Evolutionary conservation across 1,140 invertebrate genomes (phyloP).

Genomic region (Heliconius congener): DNA sequence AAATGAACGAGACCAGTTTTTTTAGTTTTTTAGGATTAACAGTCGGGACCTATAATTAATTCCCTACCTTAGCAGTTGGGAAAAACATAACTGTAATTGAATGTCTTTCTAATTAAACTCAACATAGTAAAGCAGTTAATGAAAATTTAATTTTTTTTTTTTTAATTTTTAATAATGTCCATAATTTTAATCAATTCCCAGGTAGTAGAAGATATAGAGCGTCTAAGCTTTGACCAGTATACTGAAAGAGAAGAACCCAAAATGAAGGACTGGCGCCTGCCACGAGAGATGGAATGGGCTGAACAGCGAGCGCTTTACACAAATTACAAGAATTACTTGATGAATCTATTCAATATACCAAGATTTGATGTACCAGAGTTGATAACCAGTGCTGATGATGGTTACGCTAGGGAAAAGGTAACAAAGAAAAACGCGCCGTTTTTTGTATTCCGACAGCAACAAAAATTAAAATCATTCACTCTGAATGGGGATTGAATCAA

Average conservation of each 20-base stretch:
- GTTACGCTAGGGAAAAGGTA: constrained; percentile 56
- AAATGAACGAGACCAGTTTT: no score
- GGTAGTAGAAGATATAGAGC: constrained; percentile 91
- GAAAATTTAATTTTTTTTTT: no score
- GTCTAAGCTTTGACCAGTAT: constrained; percentile 87
- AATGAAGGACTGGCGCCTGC: constrained; percentile 88
- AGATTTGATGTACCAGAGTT: constrained; percentile 85
- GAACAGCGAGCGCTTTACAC: constrained; percentile 83
- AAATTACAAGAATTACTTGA: constrained; percentile 82
- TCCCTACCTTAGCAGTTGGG: no score
- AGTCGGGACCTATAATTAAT: no score
- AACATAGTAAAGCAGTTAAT: no score
- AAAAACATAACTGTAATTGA: no score
- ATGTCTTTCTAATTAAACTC: no score
- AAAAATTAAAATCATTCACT: no score
- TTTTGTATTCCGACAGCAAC: no score
- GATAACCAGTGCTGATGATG: constrained; percentile 81
- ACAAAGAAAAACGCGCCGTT: no score
- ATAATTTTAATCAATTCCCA: constrained; percentile 25
- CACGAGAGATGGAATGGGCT: constrained; percentile 83
- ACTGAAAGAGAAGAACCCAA: constrained; percentile 83
- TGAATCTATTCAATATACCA: constrained; percentile 83
- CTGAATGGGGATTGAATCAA: no score
- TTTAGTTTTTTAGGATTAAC: no score
- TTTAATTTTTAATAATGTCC: neutral